Percentiles rank a stretch among this genome's conserved stretches.
phyloP scores from a whole-genome alignment of 2,113 vertebrate genomes.

The Amblyornis subalaris region DNA sequence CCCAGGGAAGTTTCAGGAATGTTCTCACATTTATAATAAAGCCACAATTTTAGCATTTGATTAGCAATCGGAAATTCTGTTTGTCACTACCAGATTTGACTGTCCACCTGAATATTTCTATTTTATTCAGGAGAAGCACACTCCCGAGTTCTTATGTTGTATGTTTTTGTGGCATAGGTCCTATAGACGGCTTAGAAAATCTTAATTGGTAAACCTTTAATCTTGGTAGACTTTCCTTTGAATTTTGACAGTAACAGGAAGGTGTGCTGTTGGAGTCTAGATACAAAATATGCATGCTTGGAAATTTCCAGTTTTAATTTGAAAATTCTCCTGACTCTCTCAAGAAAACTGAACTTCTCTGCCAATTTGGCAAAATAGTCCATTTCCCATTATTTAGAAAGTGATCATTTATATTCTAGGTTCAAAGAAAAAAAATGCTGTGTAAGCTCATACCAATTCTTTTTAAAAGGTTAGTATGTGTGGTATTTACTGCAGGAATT shows the following conservation, averaged over 20 bases:
- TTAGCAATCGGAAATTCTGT: not conserved
- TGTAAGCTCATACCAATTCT: not conserved
- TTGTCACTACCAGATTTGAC: not conserved
- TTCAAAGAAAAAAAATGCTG: not conserved
- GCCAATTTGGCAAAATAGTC: not conserved
- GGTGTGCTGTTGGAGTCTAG: not conserved
- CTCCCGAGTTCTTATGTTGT: not conserved
- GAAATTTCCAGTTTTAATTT: not conserved
- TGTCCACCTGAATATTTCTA: not conserved
- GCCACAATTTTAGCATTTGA: not conserved
- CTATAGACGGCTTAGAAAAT: not conserved
- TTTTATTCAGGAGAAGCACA: not conserved
- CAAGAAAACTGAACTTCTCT: not conserved
- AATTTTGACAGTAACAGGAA: not conserved
- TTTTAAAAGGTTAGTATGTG: not conserved
- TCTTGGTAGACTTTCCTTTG: not conserved
- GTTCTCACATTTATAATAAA: not conserved
- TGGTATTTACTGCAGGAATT: slow-evolving; percentile 18
- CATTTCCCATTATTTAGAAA: not conserved
- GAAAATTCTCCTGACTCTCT: not conserved
- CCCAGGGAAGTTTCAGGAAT: not conserved
- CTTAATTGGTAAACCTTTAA: not conserved
- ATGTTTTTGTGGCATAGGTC: not conserved
- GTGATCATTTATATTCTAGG: not conserved
- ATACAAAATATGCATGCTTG: not conserved